Percentiles rank a stretch among this genome's conserved stretches.
Evolutionary conservation across 2,113 vertebrate species (phyloP).

Genomic region (Peromyscus maniculatus): DNA sequence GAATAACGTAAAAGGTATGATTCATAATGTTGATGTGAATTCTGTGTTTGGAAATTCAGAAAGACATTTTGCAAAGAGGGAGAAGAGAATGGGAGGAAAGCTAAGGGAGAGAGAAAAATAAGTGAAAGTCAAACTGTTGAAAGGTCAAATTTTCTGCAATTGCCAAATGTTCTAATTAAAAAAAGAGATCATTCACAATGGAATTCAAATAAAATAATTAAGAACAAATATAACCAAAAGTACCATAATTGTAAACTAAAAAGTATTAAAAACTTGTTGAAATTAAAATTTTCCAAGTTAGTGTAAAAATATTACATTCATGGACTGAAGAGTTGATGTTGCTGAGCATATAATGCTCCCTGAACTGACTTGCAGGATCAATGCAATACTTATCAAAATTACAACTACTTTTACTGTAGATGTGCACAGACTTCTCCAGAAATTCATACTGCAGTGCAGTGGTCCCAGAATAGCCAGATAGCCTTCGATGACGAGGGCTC

Average conservation of each 20-base stretch:
- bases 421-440: background rate
- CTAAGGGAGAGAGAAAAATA: background rate
- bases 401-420: background rate
- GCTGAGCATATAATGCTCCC: background rate
- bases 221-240: background rate
- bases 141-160: background rate
- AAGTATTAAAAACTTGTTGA: background rate
- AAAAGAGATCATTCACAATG: background rate
- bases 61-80: background rate
- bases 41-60: constrained; percentile 2
- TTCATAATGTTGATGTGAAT: background rate
- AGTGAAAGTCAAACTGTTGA: background rate
- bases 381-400: background rate
- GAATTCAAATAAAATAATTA: background rate
- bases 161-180: background rate
- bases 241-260: background rate
- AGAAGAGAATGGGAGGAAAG: background rate
- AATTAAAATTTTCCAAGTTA: background rate
- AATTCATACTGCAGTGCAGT: background rate
- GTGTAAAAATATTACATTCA: background rate
- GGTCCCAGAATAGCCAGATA: background rate
- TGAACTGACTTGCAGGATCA: background rate
- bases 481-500: background rate
- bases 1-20: background rate
- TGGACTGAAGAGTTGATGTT: background rate